Evolutionary conservation across 2,113 vertebrate genomes (phyloP).

Genomic region (Mystacornis crossleyi): DNA sequence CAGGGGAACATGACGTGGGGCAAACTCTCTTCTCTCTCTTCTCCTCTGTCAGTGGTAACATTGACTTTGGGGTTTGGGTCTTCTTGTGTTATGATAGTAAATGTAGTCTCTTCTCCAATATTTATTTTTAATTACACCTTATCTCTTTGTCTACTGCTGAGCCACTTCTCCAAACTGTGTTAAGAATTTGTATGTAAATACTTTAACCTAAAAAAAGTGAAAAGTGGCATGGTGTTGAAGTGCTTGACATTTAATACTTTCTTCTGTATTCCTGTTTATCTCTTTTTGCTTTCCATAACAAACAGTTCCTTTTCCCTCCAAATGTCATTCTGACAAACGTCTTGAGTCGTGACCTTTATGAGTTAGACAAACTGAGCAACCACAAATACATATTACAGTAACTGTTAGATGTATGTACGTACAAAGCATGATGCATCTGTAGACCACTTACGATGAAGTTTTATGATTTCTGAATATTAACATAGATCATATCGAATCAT

Average conservation of each 20-base stretch:
- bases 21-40: background rate
- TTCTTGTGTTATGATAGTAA: background rate
- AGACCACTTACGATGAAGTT: background rate
- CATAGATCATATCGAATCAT: background rate
- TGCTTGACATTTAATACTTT: background rate
- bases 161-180: background rate
- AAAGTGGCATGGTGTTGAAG: background rate
- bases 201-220: accelerated
- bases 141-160: background rate
- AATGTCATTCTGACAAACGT: background rate
- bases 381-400: background rate
- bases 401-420: background rate
- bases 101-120: background rate
- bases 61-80: background rate
- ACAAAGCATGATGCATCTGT: background rate
- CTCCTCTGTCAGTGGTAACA: background rate
- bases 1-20: accelerated
- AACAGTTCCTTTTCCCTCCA: background rate
- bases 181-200: background rate
- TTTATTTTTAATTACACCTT: background rate
- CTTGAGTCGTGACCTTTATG: background rate
- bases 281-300: background rate
- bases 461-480: background rate
- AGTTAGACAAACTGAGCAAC: background rate
- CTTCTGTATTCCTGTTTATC: background rate